A percentile compares a stretch with the other conserved stretches of the same genome.
phyloP scores from a whole-genome alignment of 53 echinoderm and acorn worm genomes.

The Henricia sp. region DNA sequence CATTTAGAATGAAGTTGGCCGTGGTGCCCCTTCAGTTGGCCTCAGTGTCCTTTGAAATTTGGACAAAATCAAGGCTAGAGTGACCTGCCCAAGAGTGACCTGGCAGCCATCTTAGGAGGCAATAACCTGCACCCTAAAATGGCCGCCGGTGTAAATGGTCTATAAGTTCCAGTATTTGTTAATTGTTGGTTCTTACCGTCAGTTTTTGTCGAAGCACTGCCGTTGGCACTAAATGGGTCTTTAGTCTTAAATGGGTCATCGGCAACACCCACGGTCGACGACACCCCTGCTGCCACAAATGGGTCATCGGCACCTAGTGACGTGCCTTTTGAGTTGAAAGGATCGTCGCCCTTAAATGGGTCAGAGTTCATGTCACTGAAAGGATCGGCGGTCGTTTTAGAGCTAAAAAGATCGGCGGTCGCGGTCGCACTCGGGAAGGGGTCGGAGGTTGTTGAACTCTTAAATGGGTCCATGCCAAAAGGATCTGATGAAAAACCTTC shows the following conservation, averaged over 20 bases:
- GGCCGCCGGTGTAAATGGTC: too few relatives aligned
- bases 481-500: constrained; percentile 90
- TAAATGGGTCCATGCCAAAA: constrained; percentile 86
- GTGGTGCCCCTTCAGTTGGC: too few relatives aligned
- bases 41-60: too few relatives aligned
- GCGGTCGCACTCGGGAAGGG: constrained; percentile 33
- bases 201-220: constrained; percentile 22
- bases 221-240: constrained; percentile 32
- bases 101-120: too few relatives aligned
- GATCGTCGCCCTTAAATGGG: constrained; percentile 85
- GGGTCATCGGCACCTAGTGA: constrained; percentile 66
- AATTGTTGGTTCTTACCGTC: constrained; percentile 51
- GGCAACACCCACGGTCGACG: background rate
- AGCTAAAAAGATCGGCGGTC: constrained; percentile 42
- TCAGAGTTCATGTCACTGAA: constrained; percentile 19
- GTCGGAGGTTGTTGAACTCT: constrained; percentile 44
- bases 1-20: too few relatives aligned
- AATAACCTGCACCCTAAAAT: too few relatives aligned
- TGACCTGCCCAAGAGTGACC: too few relatives aligned
- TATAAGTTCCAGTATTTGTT: too few relatives aligned
- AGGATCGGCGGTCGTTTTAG: constrained; percentile 28
- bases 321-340: constrained; percentile 67
- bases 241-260: constrained; percentile 46
- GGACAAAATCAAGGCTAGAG: too few relatives aligned
- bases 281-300: constrained; percentile 54